Evolutionary conservation across 1,140 invertebrate genomes (phyloP).

Genomic region (Trigoniulus corallinus): DNA sequence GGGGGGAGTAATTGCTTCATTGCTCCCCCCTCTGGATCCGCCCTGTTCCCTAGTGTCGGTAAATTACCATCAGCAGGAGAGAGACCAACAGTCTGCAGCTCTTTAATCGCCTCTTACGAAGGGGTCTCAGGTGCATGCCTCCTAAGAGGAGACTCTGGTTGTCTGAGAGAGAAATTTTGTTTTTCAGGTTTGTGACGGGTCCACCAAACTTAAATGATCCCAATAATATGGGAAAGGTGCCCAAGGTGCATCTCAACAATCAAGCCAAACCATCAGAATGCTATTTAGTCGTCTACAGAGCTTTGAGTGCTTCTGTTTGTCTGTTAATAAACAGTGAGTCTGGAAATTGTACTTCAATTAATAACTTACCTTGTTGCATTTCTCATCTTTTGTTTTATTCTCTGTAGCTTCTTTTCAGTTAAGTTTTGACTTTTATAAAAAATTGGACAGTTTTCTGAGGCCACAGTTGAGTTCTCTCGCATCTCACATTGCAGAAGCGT

Average conservation of each 20-base stretch:
- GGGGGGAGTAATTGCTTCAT: too few relatives aligned
- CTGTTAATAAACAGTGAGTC: constrained; percentile 28
- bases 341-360: constrained; percentile 22
- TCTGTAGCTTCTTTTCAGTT: constrained; percentile 21
- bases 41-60: too few relatives aligned
- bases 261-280: constrained; percentile 36
- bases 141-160: too few relatives aligned
- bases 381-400: constrained; percentile 12
- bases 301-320: constrained; percentile 58
- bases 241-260: constrained; percentile 47
- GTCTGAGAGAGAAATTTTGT: not conserved
- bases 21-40: too few relatives aligned
- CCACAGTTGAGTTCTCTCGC: constrained; percentile 47
- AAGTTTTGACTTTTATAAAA: constrained; percentile 44
- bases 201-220: constrained; percentile 44
- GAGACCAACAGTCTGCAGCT: too few relatives aligned
- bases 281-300: constrained; percentile 59
- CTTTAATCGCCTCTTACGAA: too few relatives aligned
- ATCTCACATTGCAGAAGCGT: constrained; percentile 54
- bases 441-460: constrained; percentile 48
- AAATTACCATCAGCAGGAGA: too few relatives aligned
- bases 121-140: too few relatives aligned
- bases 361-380: constrained; percentile 20
- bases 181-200: constrained; percentile 47
- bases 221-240: constrained; percentile 40